These are phyloP conservation scores for Limenitis camilla DNA, from an alignment of 2,888 invertebrate genomes.

Conservation along the genomic window DNA sequence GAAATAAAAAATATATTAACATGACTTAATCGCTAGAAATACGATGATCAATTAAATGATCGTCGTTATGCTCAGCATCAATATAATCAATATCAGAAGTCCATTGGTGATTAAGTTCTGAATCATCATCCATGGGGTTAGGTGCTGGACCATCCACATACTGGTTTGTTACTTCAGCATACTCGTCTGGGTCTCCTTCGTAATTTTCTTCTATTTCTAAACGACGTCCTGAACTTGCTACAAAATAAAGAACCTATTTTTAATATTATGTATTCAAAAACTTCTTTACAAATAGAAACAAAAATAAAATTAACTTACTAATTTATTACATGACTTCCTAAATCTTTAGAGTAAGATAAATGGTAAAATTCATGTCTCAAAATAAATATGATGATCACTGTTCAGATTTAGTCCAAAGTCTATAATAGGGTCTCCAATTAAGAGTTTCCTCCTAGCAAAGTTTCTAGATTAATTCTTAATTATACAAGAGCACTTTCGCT, in stretches of 20 bases:
- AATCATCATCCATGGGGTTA: slow-evolving; percentile 1
- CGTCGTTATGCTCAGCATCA: background rate
- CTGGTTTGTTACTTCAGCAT: background rate
- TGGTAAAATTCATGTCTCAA: too few relatives aligned
- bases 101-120: background rate
- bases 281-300: background rate
- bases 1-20: background rate
- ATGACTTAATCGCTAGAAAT: background rate
- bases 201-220: slow-evolving; percentile 1
- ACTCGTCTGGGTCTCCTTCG: background rate
- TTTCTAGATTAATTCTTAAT: too few relatives aligned
- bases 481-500: too few relatives aligned
- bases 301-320: background rate
- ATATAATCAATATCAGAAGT: slow-evolving; percentile 9
- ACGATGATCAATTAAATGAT: background rate
- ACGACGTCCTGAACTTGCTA: slow-evolving; percentile 5
- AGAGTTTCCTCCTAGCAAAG: too few relatives aligned
- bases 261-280: background rate
- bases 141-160: slow-evolving; percentile 7
- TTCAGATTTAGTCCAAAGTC: too few relatives aligned
- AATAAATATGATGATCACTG: too few relatives aligned
- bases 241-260: background rate
- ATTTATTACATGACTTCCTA: too few relatives aligned
- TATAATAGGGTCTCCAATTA: too few relatives aligned
- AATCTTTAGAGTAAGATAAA: too few relatives aligned